Percentiles rank a stretch among this genome's conserved stretches.
Conservation (phyloP, 2,888 invertebrate genomes). For the Meiosimyza platycephala region DNA sequence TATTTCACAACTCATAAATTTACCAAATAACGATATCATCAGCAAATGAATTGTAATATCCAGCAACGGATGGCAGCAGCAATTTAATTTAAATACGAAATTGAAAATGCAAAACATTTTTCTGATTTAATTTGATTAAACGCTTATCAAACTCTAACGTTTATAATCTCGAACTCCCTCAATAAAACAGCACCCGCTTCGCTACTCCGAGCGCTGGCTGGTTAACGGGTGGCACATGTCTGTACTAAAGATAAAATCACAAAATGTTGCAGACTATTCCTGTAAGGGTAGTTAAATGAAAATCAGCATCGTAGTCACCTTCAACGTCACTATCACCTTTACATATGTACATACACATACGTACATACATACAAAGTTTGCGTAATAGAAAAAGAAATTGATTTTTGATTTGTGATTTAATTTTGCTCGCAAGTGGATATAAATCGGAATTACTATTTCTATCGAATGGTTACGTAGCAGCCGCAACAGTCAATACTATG, state of each 20-base stretch:
- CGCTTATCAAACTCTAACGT: slow-evolving; percentile 22
- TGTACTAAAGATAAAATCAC: slow-evolving; percentile 14
- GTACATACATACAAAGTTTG: slow-evolving; percentile 41
- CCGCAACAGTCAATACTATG: not conserved
- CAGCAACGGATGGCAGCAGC: not conserved
- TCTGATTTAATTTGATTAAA: slow-evolving; percentile 28
- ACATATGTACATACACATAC: too few relatives aligned
- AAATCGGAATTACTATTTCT: not conserved
- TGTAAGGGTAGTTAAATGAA: slow-evolving; percentile 18
- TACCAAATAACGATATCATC: too few relatives aligned
- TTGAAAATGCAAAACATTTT: slow-evolving; percentile 19
- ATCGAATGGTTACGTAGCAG: not conserved
- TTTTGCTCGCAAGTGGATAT: slow-evolving; percentile 51
- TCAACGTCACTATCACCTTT: not conserved
- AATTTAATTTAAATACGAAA: slow-evolving; percentile 23
- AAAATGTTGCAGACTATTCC: slow-evolving; percentile 3
- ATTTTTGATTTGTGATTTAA: slow-evolving; percentile 67
- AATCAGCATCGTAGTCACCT: slow-evolving; percentile 5
- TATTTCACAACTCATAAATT: too few relatives aligned
- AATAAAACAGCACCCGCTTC: not conserved
- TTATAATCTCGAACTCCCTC: not conserved
- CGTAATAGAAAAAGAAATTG: slow-evolving; percentile 62
- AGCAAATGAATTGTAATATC: too few relatives aligned
- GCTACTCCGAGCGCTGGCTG: not conserved
- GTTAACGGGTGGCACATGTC: slow-evolving; percentile 16